Base-by-base conservation (phyloP, 1,140 invertebrate species). In the Aphidius ervi region DNA sequence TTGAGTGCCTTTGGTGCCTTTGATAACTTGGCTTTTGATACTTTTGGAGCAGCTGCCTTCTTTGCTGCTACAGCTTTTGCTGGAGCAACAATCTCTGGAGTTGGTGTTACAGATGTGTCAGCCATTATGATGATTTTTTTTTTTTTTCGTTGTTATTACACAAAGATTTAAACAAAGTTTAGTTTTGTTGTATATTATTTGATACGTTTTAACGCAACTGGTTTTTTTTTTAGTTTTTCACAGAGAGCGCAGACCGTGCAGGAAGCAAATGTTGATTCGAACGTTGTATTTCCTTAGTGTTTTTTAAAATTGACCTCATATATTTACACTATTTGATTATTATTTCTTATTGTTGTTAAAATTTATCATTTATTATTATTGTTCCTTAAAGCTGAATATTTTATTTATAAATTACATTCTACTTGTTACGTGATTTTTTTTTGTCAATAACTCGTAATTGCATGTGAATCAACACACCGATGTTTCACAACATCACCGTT, bases 21-120 rank as follows among this genome's bases (percentile, higher is more conserved):
- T 50, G 74, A 68, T 5, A 75, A 71, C 59, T 78, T 80, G 66
- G 79, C 79, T 8, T 69, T 70, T 40, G 55, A 8, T 39, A 10
- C n/a, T 16, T 65, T 67, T 3, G 68, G 63, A 10, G 45, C 23
- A 6, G 54, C 58, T 37, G 39, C 37, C 4, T 31, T 31, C 9
- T 62, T 65, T 2, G 61, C 46, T 3, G 47, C 56, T 1, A 16
- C 46, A 7, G 39, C 39, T 43, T 54, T 45, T 46, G 49, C 43
- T 42, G 52, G 23, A n/a, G n/a, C 23, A 9, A 43, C 5, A 16
- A 50, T 23, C 31, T 5, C 16, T 31, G 16, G 6, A 20, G 20
- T 42, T 39, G 50, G 43, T 39, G 49, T 5, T 50, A 40, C 56
- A 16, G n/a, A 4, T 5, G 8, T 47, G 5, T 46, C 58, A 46